Evolutionary conservation across 2,113 vertebrate genomes (phyloP), one percentile per base, ranked within the genome.

Genomic region (Nanorana parkeri): DNA sequence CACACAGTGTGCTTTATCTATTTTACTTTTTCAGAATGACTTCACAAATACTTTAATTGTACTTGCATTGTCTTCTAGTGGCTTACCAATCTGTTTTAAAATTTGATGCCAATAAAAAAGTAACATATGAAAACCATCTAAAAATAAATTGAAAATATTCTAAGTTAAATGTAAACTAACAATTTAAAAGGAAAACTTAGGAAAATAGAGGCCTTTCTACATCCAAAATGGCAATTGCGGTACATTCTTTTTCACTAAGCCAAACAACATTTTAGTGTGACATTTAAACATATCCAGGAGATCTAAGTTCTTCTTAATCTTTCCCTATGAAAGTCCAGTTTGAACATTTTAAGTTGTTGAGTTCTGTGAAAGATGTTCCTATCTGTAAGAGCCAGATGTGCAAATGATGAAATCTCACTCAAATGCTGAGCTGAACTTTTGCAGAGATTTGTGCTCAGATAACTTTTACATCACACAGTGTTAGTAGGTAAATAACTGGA

Each of bases 231-330:
- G 21, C 1, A 47, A 47, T 47, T 13, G 41, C 41, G 10, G 15
- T 3, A 26, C 26, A 23, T 21, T 60, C 2, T 20, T 28, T 58
- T 16, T 36, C n/a, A 13, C 54, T 28, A 74, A 28, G 15, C 32
- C 58, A 74, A 74, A 36, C 71, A 36, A 60, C 58, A 11, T 60
- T 58, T 74, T 74, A 55, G 54, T 21, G 28, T 60, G 71, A 74
- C 71, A 74, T 74, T 74, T 74, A 74, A 58, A 60, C 28, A 60
- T 29, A 58, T 74, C 54, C 71, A 29, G 52, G 19, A 73, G 5
- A 15, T 74, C 54, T 21, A 54, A 1, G 23, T 13, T 15, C 26
- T 58, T 56, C 51, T 36, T 36, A 55, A 74, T 74, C 71, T 55
- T 20, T 19, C 54, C 26, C 20, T n/a, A 73, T 23, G 58, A 72